phyloP scores from a whole-genome alignment of 2,797 vertebrate genomes.

The Balearica regulorum region DNA sequence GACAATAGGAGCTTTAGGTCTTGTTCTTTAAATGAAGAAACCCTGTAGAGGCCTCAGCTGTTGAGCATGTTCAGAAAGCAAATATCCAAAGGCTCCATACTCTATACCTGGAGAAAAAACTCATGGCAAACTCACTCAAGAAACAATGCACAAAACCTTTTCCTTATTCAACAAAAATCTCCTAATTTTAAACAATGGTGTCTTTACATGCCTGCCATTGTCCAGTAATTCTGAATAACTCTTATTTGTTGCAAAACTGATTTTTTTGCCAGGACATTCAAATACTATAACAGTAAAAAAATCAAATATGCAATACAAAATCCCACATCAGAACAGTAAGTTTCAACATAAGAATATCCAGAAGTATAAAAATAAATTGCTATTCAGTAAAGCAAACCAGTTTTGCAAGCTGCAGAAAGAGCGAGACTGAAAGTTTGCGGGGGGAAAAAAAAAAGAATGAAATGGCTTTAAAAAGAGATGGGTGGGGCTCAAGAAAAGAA shows the following conservation, averaged over 20 bases:
- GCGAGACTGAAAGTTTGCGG: too few relatives aligned
- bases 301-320: not conserved
- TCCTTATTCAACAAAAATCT: not conserved
- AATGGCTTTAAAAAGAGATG: not conserved
- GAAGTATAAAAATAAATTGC: not conserved
- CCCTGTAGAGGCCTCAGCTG: not conserved
- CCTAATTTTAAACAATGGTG: not conserved
- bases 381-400: not conserved
- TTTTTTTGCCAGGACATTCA: not conserved
- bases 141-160: not conserved
- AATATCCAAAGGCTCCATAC: not conserved
- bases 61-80: not conserved
- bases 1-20: not conserved
- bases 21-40: not conserved
- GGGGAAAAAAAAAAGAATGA: not conserved
- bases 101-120: not conserved
- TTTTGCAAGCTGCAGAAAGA: not conserved
- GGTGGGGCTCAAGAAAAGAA: not conserved
- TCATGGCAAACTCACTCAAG: not conserved
- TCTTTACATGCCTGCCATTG: not conserved
- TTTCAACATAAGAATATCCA: not conserved
- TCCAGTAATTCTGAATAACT: not conserved
- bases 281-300: not conserved
- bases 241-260: not conserved
- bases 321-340: accelerated